These are phyloP conservation scores for Halisarca cf. caerulea DNA, from an alignment of 37 sponge, comb jelly and placozoan species.

Conservation along the genomic window DNA sequence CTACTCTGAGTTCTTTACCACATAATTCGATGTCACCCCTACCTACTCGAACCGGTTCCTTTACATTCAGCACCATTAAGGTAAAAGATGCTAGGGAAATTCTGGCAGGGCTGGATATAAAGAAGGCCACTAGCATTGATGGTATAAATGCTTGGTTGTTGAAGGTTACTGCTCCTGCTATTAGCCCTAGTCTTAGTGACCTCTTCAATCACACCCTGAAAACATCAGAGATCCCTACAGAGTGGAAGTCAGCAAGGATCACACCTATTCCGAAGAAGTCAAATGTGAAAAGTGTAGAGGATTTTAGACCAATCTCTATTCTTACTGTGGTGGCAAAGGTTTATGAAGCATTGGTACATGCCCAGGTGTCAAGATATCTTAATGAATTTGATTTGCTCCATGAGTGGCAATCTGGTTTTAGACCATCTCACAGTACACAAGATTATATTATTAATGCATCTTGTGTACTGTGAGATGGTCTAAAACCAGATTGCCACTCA, in stretches of 20 bases:
- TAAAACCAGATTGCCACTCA: conserved; percentile 1
- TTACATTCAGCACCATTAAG: background rate
- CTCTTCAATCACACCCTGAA: conserved; percentile 13
- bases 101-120: background rate
- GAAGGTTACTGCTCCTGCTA: conserved; percentile 18
- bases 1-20: background rate
- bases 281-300: background rate
- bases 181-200: background rate
- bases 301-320: conserved; percentile 1
- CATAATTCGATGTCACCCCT: too few species aligned
- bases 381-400: background rate
- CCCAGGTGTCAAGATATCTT: background rate
- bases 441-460: too few species aligned
- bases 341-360: background rate
- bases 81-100: background rate
- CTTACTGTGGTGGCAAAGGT: background rate
- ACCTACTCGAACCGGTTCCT: background rate
- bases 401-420: conserved; percentile 1
- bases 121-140: conserved; percentile 10
- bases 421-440: background rate
- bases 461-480: background rate
- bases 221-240: background rate
- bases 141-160: conserved; percentile 12
- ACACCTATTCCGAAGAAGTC: conserved; percentile 2
- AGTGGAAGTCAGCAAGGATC: background rate